These are phyloP conservation scores for Dromius quadrimaculatus DNA, from an alignment of 2,888 invertebrate genomes.

Conservation along the genomic window DNA sequence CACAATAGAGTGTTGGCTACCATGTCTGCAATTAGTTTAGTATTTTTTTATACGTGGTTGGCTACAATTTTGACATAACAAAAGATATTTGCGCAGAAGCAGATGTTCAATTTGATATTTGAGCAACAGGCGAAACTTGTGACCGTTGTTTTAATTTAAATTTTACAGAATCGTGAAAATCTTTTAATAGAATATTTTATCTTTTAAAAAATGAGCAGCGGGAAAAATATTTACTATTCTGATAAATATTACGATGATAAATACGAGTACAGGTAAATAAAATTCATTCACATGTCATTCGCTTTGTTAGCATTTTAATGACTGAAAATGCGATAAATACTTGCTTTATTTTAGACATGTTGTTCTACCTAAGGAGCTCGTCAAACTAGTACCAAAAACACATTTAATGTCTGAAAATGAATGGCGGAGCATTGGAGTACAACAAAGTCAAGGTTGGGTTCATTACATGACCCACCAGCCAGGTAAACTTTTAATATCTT, in stretches of 20 bases:
- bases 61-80: too few species aligned
- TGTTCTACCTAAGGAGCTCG: slow-evolving; percentile 91
- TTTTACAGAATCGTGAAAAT: not conserved
- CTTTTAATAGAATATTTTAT: not conserved
- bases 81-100: slow-evolving; percentile 22
- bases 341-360: slow-evolving; percentile 84
- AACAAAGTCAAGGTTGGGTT: slow-evolving; percentile 96
- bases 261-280: slow-evolving; percentile 88
- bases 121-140: slow-evolving; percentile 43
- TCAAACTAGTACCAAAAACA: slow-evolving; percentile 89
- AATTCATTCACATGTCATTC: slow-evolving; percentile 26
- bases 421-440: slow-evolving; percentile 95
- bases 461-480: slow-evolving; percentile 98
- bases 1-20: too few species aligned
- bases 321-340: too few species aligned
- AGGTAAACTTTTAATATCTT: slow-evolving; percentile 73
- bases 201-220: slow-evolving; percentile 52
- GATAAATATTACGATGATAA: slow-evolving; percentile 93
- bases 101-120: slow-evolving; percentile 45
- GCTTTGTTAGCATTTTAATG: slow-evolving; percentile 28
- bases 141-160: slow-evolving; percentile 46
- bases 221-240: slow-evolving; percentile 89
- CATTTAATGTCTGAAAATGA: slow-evolving; percentile 94
- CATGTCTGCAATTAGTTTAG: too few species aligned
- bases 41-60: too few species aligned